A percentile compares a stretch with the other conserved stretches of the same genome.
These are phyloP conservation scores for Tortricodes alternella DNA, from an alignment of 2,888 invertebrate species.

Conservation along the genomic window DNA sequence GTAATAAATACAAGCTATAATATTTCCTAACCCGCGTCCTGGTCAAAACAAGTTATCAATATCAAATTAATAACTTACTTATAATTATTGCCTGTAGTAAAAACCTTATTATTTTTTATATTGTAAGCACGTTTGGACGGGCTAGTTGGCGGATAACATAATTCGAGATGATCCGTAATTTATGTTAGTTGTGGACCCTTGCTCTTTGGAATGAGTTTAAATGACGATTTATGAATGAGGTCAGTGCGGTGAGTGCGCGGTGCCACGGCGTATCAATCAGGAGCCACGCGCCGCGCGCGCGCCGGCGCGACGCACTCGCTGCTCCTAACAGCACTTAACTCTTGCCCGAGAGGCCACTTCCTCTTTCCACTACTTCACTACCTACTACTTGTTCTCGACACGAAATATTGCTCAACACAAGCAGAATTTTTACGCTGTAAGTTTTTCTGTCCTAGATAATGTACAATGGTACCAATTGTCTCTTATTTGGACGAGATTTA, in stretches of 20 bases:
- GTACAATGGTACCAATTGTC: constrained; percentile 30
- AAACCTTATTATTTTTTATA: constrained; percentile 27
- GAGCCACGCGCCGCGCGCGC: constrained; percentile 54
- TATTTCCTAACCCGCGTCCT: constrained; percentile 15
- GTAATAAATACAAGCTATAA: constrained; percentile 26
- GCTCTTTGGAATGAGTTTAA: constrained; percentile 69
- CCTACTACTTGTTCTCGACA: constrained; percentile 34
- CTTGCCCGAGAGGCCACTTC: constrained; percentile 38
- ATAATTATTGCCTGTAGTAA: constrained; percentile 17
- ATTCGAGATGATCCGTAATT: constrained; percentile 48
- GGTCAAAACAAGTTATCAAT: constrained; percentile 28
- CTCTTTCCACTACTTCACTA: constrained; percentile 32
- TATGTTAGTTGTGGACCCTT: constrained; percentile 58
- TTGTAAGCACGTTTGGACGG: constrained; percentile 32
- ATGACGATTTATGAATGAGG: constrained; percentile 80
- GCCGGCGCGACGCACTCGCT: constrained; percentile 31
- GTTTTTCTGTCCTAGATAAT: too few relatives aligned
- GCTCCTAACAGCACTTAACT: constrained; percentile 32
- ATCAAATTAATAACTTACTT: constrained; percentile 21
- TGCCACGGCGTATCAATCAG: constrained; percentile 57
- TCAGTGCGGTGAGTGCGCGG: constrained; percentile 68
- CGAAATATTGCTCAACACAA: constrained; percentile 32
- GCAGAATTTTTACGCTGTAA: too few relatives aligned
- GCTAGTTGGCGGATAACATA: constrained; percentile 40
- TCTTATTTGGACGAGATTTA: constrained; percentile 39